Percentiles rank a stretch among this genome's conserved stretches.
These are phyloP conservation scores for Thripadectes ignobilis DNA, from an alignment of 2,797 vertebrate genomes.

Conservation along the genomic window DNA sequence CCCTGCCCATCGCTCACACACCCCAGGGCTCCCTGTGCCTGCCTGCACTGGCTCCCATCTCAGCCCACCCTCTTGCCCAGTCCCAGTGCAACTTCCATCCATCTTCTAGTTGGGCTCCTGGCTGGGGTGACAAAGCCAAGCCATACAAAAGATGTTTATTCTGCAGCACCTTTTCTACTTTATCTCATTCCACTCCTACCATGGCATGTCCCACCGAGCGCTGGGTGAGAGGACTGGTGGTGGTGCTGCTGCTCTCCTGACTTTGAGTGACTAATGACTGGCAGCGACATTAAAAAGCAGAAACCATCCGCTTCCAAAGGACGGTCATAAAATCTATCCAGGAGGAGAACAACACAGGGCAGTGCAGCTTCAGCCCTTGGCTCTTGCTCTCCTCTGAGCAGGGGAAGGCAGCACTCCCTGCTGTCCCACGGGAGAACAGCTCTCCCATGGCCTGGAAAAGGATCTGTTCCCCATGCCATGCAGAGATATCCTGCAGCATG, in stretches of 20 bases:
- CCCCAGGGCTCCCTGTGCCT: fast-evolving
- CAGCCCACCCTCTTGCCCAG: not conserved
- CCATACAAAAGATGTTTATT: not conserved
- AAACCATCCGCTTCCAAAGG: not conserved
- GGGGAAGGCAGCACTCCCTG: fast-evolving
- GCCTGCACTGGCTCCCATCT: not conserved
- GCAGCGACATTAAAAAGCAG: not conserved
- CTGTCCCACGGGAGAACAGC: not conserved
- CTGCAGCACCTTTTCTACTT: not conserved
- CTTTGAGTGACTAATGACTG: not conserved
- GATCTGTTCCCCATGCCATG: not conserved
- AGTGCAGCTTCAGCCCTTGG: not conserved
- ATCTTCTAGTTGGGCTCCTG: not conserved
- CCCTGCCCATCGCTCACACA: not conserved
- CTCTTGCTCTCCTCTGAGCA: not conserved
- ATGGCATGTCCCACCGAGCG: fast-evolving
- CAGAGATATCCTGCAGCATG: not conserved
- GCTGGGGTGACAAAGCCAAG: not conserved
- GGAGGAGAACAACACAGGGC: not conserved
- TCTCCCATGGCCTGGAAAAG: not conserved
- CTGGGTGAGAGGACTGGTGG: not conserved
- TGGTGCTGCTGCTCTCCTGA: not conserved
- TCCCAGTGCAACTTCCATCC: not conserved
- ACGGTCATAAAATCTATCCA: not conserved
- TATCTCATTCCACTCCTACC: not conserved